phyloP scores from a whole-genome alignment of 2,888 invertebrate genomes.

The Ferrisia virgata region DNA sequence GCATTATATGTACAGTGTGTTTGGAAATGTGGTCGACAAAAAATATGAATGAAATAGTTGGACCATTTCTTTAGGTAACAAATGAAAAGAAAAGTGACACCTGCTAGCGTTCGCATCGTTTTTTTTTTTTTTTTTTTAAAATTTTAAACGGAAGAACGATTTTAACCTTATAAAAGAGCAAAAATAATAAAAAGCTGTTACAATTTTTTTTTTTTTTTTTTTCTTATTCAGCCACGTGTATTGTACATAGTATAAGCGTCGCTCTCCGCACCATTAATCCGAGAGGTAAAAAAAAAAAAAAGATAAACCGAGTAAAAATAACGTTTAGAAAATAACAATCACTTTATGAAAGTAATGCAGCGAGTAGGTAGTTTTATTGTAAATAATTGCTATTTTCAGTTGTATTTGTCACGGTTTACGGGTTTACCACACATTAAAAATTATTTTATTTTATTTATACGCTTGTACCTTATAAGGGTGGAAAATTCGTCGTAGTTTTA shows the following conservation, averaged over 20 bases:
- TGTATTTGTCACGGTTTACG: neutral
- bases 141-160: conserved; percentile 10
- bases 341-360: neutral
- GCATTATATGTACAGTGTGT: neutral
- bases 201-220: neutral
- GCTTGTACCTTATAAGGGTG: neutral
- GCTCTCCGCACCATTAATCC: neutral
- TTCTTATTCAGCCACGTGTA: neutral
- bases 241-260: neutral
- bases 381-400: neutral
- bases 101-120: conserved; percentile 3
- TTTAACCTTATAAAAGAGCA: conserved; percentile 15
- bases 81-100: conserved; percentile 11
- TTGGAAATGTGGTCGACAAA: neutral
- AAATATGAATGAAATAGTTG: conserved; percentile 16
- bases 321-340: conserved; percentile 2
- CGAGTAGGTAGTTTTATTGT: neutral
- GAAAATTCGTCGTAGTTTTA: neutral
- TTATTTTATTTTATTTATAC: neutral
- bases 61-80: conserved; percentile 1
- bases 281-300: neutral
- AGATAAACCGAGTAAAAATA: conserved; percentile 4
- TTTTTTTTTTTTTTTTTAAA: too few species aligned
- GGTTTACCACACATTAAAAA: neutral
- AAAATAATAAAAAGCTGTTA: conserved; percentile 11